Conservation (phyloP, 2,888 invertebrate genomes). For the Cheilosia soror region DNA sequence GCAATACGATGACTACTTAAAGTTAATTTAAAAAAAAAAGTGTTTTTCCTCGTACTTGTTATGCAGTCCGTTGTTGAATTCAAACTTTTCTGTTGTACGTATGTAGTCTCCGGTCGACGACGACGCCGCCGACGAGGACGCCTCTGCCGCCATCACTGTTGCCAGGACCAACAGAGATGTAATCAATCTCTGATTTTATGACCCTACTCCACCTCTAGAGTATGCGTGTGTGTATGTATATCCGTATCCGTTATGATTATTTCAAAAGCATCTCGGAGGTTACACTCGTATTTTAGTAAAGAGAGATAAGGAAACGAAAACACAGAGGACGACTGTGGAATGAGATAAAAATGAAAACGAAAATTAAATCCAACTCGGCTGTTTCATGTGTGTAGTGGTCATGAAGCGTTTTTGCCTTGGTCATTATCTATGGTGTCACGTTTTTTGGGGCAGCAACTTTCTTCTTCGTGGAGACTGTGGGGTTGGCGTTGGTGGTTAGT, state of each 20-base stretch:
- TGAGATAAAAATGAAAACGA: constrained; percentile 5
- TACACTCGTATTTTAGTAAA: not conserved
- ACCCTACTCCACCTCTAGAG: not conserved
- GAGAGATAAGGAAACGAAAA: constrained; percentile 17
- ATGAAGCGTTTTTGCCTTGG: constrained; percentile 31
- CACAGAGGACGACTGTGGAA: constrained; percentile 1
- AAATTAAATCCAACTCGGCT: constrained; percentile 1
- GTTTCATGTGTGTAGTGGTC: constrained; percentile 7
- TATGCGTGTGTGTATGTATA: not conserved
- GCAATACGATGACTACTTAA: constrained; percentile 5
- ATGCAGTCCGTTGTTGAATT: not conserved
- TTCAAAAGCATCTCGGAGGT: constrained; percentile 36
- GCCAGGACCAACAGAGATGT: constrained; percentile 20
- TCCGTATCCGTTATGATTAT: constrained; percentile 27
- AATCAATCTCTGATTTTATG: constrained; percentile 55
- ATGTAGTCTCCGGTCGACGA: constrained; percentile 19
- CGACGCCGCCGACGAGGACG: not conserved
- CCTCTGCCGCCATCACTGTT: constrained; percentile 1
- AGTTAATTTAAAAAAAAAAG: constrained; percentile 37
- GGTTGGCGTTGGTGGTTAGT: constrained; percentile 28
- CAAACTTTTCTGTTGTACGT: not conserved
- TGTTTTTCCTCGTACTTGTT: constrained; percentile 6
- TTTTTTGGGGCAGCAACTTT: constrained; percentile 57
- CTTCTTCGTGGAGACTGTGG: constrained; percentile 4
- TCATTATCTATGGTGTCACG: constrained; percentile 47